phyloP scores from a whole-genome alignment of 2,888 invertebrate species.

The Troides helena region DNA sequence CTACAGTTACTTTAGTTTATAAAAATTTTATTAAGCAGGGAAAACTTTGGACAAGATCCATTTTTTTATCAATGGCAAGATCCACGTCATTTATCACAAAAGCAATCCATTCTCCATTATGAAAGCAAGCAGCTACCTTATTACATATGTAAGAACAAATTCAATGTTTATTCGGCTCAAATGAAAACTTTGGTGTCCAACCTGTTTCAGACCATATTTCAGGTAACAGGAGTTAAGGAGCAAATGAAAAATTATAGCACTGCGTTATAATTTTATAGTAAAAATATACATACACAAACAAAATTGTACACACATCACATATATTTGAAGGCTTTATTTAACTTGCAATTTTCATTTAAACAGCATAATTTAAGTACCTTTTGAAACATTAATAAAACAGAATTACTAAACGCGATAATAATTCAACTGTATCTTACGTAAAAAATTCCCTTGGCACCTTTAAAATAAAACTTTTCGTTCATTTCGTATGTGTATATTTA shows the following conservation, averaged over 20 bases:
- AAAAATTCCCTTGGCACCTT: conserved; percentile 4
- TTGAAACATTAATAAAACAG: conserved; percentile 13
- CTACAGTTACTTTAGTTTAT: too few relatives aligned
- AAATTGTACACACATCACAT: conserved; percentile 75
- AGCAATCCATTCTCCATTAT: too few relatives aligned
- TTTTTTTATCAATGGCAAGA: too few relatives aligned
- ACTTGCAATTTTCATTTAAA: neutral
- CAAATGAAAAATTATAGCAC: conserved; percentile 66
- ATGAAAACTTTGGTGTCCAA: neutral
- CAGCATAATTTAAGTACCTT: neutral
- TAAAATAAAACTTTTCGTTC: conserved; percentile 7
- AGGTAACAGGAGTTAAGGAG: conserved; percentile 4
- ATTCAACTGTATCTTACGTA: neutral
- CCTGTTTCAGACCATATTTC: neutral
- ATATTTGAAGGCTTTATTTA: conserved; percentile 51
- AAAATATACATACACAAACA: conserved; percentile 77
- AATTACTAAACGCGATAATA: neutral
- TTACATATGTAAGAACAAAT: too few relatives aligned
- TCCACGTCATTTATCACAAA: too few relatives aligned
- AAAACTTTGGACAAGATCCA: too few relatives aligned
- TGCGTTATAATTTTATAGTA: conserved; percentile 79
- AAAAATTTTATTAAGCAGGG: too few relatives aligned
- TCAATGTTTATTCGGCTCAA: neutral
- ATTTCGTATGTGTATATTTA: conserved; percentile 23
- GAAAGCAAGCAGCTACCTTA: too few relatives aligned